Percentiles rank a stretch among this genome's conserved stretches.
phyloP scores from a whole-genome alignment of 2,113 vertebrate genomes.

The Festucalex cinctus region DNA sequence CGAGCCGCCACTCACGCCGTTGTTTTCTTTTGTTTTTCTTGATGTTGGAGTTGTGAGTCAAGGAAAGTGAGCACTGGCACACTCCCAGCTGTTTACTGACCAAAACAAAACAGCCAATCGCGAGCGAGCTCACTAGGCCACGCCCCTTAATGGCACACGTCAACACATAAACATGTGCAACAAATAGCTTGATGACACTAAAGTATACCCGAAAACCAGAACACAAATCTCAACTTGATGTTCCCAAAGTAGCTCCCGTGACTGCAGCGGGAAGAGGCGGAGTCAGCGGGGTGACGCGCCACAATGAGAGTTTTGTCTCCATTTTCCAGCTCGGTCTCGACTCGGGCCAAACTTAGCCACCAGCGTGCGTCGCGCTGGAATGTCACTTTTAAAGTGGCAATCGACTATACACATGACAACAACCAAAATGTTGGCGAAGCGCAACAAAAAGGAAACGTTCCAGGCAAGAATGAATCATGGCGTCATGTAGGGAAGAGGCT shows the following conservation, averaged over 20 bases:
- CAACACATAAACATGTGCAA: too few relatives aligned
- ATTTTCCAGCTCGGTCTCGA: slow-evolving; percentile 26
- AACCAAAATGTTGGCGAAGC: not conserved
- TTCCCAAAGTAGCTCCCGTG: slow-evolving; percentile 6
- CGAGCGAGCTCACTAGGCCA: too few relatives aligned
- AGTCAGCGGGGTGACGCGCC: slow-evolving; percentile 4
- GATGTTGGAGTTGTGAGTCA: too few relatives aligned
- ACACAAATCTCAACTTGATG: not conserved
- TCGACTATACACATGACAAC: not conserved
- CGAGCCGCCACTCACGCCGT: too few relatives aligned
- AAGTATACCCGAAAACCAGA: too few relatives aligned
- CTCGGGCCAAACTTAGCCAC: slow-evolving; percentile 25
- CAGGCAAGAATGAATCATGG: not conserved
- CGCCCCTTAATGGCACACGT: too few relatives aligned
- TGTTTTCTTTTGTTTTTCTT: too few relatives aligned
- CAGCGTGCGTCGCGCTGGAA: slow-evolving; percentile 31
- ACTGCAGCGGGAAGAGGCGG: slow-evolving; percentile 2
- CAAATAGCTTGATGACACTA: too few relatives aligned
- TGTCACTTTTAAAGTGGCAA: slow-evolving; percentile 6
- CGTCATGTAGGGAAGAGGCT: too few relatives aligned
- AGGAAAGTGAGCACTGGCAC: too few relatives aligned
- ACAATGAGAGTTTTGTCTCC: slow-evolving; percentile 52
- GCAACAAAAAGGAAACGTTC: not conserved
- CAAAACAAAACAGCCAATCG: too few relatives aligned
- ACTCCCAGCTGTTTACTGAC: too few relatives aligned